Evolutionary conservation across 2,888 invertebrate genomes (phyloP).

Genomic region (Marasmarcha lunaedactyla): DNA sequence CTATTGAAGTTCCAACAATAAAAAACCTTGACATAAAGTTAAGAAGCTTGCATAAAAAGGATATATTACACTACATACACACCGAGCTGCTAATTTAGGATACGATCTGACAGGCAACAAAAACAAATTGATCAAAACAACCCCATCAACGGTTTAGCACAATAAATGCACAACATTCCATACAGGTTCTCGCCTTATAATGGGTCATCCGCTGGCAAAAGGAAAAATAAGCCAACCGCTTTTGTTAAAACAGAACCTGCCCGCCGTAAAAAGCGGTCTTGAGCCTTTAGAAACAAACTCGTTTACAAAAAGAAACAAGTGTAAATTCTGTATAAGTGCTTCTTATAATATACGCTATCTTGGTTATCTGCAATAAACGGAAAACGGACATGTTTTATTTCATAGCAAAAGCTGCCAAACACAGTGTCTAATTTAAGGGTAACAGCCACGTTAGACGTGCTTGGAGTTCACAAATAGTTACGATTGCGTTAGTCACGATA

Average conservation of each 20-base stretch:
- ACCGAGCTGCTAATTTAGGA: too few species aligned
- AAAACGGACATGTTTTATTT: neutral
- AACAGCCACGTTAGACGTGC: constrained; percentile 47
- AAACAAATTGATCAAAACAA: neutral
- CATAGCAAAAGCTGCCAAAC: neutral
- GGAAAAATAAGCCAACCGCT: neutral
- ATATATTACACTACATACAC: too few species aligned
- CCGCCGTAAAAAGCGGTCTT: neutral
- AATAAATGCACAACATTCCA: neutral
- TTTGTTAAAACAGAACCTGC: neutral
- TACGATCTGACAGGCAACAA: neutral
- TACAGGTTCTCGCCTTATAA: neutral
- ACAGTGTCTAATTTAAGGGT: constrained; percentile 49
- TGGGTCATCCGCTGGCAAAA: neutral
- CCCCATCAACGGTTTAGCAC: neutral
- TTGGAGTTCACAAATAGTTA: constrained; percentile 33
- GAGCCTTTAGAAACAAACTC: neutral
- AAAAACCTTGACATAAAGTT: too few species aligned
- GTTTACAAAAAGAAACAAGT: constrained; percentile 1
- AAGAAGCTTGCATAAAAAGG: too few species aligned
- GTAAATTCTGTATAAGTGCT: neutral
- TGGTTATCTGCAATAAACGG: neutral
- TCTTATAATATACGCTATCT: neutral
- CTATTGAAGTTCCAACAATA: too few species aligned
- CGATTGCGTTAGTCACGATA: constrained; percentile 11